Evolutionary conservation across 2,113 vertebrate genomes (phyloP), one percentile per base, ranked within the genome.

Genomic region (Tenrec ecaudatus): DNA sequence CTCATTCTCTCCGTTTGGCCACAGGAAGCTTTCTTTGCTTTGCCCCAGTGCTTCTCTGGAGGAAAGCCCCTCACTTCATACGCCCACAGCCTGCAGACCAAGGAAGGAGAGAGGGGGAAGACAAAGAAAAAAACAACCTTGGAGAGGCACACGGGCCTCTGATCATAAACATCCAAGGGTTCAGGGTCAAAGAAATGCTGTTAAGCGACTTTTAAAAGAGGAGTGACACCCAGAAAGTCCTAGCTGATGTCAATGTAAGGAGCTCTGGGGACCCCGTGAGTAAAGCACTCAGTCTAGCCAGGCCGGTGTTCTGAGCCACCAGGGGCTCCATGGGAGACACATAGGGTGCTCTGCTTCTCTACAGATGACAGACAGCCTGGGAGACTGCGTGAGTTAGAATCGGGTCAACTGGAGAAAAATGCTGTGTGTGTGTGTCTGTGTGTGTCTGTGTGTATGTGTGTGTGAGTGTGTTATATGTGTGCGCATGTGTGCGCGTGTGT

Each of bases 11-110:
- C 89, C 86, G 86, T 94, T 73, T 69, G 95, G 89, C 89, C 97
- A 95, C 84, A 60, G 89, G 94, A 95, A 95, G 86, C 71, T 95
- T 96, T 86, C 71, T 95, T 96, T 86, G 94, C 91, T 97, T 96
- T 95, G 94, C 97, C 97, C 97, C 96, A 88, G 36, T 96, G 95
- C 91, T 90, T 96, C 81, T 88, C 94, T 90, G 94, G 94, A 97
- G 77, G n/a, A 86, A 97, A 97, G 93, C 80, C 94, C 86, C 96
- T 97, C 94, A 81, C 86, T 97, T 97, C 94, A 81, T 86, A 94
- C 96, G 96, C 97, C 92, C 95, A 96, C 96, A 97, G 89, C 66
- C 86, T 96, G 77, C 68, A 95, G 96, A 97, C 58, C 40, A 38
- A 9, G 15, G 40, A 47, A 88, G 66, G 93, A 84, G 7, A 95